A percentile compares a stretch with the other conserved stretches of the same genome.
phyloP scores from a whole-genome alignment of 2,888 invertebrate genomes.

The Zygogramma bicolorata region DNA sequence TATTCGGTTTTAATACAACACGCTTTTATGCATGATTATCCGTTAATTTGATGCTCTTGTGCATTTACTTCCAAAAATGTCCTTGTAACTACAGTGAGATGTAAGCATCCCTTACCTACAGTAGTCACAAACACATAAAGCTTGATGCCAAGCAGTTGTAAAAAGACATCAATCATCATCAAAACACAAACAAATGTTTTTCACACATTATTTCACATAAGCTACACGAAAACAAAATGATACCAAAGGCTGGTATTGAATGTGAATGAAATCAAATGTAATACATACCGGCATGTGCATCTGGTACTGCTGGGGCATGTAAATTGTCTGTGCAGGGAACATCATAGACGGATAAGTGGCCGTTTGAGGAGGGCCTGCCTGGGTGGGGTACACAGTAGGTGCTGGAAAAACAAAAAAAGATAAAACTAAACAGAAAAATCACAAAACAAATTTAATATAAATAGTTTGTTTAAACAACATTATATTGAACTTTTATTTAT shows the following conservation, averaged over 20 bases:
- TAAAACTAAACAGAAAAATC: not conserved
- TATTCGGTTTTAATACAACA: too few species aligned
- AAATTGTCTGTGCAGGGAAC: slow-evolving; percentile 65
- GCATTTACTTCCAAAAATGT: not conserved
- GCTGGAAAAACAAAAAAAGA: slow-evolving; percentile 50
- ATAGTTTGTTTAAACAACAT: too few species aligned
- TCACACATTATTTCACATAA: slow-evolving; percentile 2
- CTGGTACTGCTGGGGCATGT: slow-evolving; percentile 68
- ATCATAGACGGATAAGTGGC: slow-evolving; percentile 64
- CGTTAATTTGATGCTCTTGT: too few species aligned
- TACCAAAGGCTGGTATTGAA: not conserved
- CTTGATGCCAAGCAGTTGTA: not conserved
- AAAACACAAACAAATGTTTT: not conserved
- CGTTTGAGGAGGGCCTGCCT: slow-evolving; percentile 63
- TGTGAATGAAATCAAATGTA: not conserved
- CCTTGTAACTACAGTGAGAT: not conserved
- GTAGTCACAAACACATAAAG: slow-evolving; percentile 2
- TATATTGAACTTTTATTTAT: too few species aligned
- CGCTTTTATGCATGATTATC: too few species aligned
- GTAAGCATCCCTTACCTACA: not conserved
- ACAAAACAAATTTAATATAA: too few species aligned
- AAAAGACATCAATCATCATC: not conserved
- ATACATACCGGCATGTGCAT: slow-evolving; percentile 66
- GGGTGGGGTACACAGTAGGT: slow-evolving; percentile 63
- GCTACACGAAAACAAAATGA: not conserved